Evolutionary conservation across 2,888 invertebrate genomes (phyloP).

Genomic region (Abscondita cerata): DNA sequence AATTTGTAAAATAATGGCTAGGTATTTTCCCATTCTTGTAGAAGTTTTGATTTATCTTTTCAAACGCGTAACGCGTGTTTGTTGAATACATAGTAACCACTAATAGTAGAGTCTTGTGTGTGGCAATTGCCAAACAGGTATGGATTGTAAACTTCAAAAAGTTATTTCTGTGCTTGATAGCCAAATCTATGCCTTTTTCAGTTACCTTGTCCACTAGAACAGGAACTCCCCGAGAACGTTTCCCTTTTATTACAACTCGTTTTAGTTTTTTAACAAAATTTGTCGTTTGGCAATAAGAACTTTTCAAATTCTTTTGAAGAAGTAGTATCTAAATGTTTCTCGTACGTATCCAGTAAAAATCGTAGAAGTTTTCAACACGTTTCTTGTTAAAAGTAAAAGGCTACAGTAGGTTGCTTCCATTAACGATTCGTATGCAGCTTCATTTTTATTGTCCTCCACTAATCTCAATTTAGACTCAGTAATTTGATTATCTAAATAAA

Average conservation of each 20-base stretch:
- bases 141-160: background rate
- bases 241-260: constrained; percentile 16
- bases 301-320: constrained; percentile 14
- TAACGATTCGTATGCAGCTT: constrained; percentile 15
- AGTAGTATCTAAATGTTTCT: background rate
- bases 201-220: constrained; percentile 16
- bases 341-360: constrained; percentile 6
- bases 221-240: constrained; percentile 20
- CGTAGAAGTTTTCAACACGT: constrained; percentile 29
- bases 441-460: no score
- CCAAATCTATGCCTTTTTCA: constrained; percentile 11
- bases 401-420: constrained; percentile 31
- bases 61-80: background rate
- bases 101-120: background rate
- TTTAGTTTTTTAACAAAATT: constrained; percentile 15
- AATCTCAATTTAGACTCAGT: constrained; percentile 3
- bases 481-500: background rate
- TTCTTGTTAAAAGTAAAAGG: constrained; percentile 27
- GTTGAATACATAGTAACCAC: background rate
- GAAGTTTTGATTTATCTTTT: background rate
- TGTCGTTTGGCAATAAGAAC: constrained; percentile 11
- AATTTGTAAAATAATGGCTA: background rate
- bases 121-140: background rate
- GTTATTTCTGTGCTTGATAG: background rate
- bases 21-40: background rate